phyloP scores from a whole-genome alignment of 2,888 invertebrate species.

The Meta bourneti region DNA sequence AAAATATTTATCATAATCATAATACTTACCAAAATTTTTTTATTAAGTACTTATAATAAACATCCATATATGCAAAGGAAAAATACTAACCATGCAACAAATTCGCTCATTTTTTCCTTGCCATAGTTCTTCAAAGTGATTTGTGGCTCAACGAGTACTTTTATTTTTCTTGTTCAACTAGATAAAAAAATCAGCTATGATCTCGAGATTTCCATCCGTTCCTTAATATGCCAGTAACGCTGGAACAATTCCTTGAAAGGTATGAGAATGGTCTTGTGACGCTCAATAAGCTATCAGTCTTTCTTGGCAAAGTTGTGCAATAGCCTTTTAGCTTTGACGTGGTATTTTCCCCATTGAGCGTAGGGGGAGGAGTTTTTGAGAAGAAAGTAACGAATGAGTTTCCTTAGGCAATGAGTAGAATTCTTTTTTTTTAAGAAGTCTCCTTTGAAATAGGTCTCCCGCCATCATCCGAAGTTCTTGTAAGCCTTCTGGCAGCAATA shows the following conservation, averaged over 20 bases:
- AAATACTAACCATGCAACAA: not conserved
- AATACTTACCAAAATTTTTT: too few species aligned
- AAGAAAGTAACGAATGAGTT: constrained; percentile 16
- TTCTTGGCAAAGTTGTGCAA: not conserved
- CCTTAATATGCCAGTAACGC: not conserved
- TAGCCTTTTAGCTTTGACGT: not conserved
- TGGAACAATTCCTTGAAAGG: not conserved
- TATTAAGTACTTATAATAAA: too few species aligned
- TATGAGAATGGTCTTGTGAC: not conserved
- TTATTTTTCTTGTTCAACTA: not conserved
- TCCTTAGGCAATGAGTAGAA: constrained; percentile 9
- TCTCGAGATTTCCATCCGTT: not conserved
- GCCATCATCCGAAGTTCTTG: constrained; percentile 21
- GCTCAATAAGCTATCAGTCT: not conserved
- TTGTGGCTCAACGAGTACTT: not conserved
- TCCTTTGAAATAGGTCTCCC: constrained; percentile 24
- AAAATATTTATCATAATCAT: too few species aligned
- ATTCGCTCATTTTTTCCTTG: not conserved
- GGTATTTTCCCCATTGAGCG: not conserved
- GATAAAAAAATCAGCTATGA: not conserved
- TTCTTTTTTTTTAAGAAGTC: constrained; percentile 6
- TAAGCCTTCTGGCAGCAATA: constrained; percentile 12
- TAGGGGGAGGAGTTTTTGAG: not conserved
- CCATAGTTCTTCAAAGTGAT: not conserved
- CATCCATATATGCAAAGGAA: too few species aligned